Conservation (phyloP, 2,888 invertebrate genomes). For the Xestobium rufovillosum region DNA sequence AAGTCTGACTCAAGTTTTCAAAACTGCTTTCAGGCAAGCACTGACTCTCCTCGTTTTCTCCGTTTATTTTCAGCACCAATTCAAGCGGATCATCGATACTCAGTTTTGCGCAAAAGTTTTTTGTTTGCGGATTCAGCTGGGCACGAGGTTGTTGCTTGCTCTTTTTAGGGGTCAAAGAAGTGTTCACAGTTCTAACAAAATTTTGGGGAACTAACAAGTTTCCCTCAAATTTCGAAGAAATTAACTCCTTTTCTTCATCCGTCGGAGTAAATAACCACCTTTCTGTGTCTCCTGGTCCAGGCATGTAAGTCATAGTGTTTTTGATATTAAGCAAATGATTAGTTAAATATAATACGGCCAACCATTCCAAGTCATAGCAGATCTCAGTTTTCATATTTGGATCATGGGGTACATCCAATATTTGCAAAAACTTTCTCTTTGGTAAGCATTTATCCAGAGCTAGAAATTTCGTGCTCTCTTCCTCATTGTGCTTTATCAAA, state of each 20-base stretch:
- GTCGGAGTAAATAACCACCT: conserved; percentile 71
- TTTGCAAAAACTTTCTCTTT: conserved; percentile 79
- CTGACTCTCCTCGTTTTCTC: too few species aligned
- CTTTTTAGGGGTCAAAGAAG: conserved; percentile 39
- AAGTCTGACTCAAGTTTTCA: conserved; percentile 15
- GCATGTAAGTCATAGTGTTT: conserved; percentile 66
- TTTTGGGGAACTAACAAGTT: conserved; percentile 66
- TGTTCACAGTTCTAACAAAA: conserved; percentile 69
- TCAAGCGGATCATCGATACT: conserved; percentile 76
- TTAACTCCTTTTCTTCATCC: conserved; percentile 59
- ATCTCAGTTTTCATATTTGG: conserved; percentile 49
- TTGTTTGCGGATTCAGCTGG: conserved; percentile 62
- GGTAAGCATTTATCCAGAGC: conserved; percentile 97
- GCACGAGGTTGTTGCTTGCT: conserved; percentile 44
- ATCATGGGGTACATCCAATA: conserved; percentile 56
- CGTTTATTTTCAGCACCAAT: too few species aligned
- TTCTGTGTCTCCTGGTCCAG: conserved; percentile 64
- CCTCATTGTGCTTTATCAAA: conserved; percentile 63
- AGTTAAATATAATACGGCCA: conserved; percentile 78
- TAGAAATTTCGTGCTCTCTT: conserved; percentile 69
- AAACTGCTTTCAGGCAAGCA: too few species aligned
- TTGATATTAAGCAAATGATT: conserved; percentile 80
- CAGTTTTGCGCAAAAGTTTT: conserved; percentile 56
- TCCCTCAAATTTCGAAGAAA: conserved; percentile 57
- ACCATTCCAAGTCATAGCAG: conserved; percentile 89